Evolutionary conservation across 2,797 vertebrate genomes (phyloP).

Genomic region (Gymnodraco acuticeps): DNA sequence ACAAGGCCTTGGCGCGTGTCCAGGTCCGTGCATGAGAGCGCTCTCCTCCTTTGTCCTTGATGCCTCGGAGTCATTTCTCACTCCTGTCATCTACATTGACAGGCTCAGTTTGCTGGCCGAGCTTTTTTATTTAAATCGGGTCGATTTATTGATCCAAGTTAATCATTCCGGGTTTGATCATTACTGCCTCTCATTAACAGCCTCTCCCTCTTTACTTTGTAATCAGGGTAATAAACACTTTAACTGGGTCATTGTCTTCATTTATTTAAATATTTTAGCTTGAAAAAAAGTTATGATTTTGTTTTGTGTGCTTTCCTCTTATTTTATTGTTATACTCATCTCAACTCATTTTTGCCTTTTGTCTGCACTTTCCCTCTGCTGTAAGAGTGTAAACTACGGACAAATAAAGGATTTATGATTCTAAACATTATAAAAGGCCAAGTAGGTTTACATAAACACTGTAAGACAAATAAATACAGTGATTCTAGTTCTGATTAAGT

Average conservation of each 20-base stretch:
- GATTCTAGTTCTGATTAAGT: not conserved
- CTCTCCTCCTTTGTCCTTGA: slow-evolving; percentile 63
- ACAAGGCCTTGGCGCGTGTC: slow-evolving; percentile 24
- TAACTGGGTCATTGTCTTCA: not conserved
- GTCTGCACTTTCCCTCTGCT: too few species aligned
- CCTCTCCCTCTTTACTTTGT: not conserved
- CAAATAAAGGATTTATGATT: too few species aligned
- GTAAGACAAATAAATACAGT: not conserved
- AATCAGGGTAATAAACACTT: not conserved
- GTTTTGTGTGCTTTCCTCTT: too few species aligned
- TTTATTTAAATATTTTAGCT: not conserved
- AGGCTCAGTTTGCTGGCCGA: slow-evolving; percentile 26
- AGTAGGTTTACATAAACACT: too few species aligned
- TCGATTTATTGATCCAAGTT: slow-evolving; percentile 60
- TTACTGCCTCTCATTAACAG: slow-evolving; percentile 31
- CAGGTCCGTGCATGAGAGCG: slow-evolving; percentile 23
- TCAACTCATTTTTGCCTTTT: too few species aligned
- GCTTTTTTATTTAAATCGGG: slow-evolving; percentile 28
- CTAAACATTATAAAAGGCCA: too few species aligned
- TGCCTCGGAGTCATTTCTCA: slow-evolving; percentile 54
- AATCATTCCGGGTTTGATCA: slow-evolving; percentile 63
- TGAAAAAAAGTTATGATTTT: not conserved
- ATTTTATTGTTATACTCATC: too few species aligned
- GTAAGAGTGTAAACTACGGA: too few species aligned
- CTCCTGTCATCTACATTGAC: slow-evolving; percentile 54